Base-by-base conservation (phyloP, 2,888 invertebrate genomes). In the Rosalia funebris region DNA sequence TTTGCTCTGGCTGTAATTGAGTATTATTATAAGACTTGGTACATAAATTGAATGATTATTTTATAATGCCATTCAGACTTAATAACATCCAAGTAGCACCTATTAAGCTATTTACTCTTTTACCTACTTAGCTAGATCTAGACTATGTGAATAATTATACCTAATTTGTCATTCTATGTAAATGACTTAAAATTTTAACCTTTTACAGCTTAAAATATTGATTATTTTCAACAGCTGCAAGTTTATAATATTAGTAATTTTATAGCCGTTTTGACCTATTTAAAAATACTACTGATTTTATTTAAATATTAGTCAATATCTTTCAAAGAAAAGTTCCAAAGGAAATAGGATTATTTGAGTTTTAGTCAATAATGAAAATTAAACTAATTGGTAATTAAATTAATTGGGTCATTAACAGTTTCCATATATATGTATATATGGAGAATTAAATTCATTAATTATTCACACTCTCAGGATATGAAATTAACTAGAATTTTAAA, bases 31-130 rank as follows among this genome's bases (percentile, higher is more conserved):
- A 7, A 7, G 25, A 25, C 25, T 25, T 25, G 34, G 7, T 7
- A 34, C 34, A n/a, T 31, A 39, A 39, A 50, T 50, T 50, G 50
- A 39, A 50, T 50, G 39, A 50, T 50, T 50, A 37, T 50, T 37
- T 39, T 50, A 50, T 15, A 39, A 39, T 16, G 31, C 50, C 37
- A 50, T 50, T 50, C 39, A 39, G 19, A 12, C 47, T n/a, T 10
- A 50, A 20, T 17, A 41, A 25, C 7, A 7, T 25, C 4, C 17
- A 15, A 37, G 15, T 41, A 9, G n/a, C 16, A 41, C 15, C 12
- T 19, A 48, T 17, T 48, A 37, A 36, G 36, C 37, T 5, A 36
- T 48, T 48, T 12, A 48, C 17, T 36, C 32, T n/a, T 36, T 14
- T 46, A 9, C 4, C 4, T 5, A 25, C 9, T 9, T 25, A 25